Evolutionary conservation across 2,113 vertebrate genomes (phyloP).

Genomic region (Rhabdornis inornatus): DNA sequence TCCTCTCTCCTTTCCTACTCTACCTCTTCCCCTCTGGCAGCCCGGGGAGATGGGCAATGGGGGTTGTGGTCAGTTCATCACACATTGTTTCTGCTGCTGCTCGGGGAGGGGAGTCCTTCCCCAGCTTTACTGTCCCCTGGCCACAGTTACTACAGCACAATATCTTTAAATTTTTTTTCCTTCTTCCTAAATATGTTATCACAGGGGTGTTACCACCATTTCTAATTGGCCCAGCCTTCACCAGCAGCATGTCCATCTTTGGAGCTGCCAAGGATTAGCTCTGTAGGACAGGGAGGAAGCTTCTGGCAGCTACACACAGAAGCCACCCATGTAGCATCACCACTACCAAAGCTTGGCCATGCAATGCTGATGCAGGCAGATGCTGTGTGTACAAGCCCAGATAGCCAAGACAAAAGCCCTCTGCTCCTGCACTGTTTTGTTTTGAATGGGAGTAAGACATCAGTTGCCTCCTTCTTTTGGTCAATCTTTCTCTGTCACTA

Average conservation of each 20-base stretch:
- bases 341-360: not conserved
- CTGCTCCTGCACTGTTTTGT: not conserved
- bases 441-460: not conserved
- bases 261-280: not conserved
- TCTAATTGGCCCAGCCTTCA: not conserved
- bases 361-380: not conserved
- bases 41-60: not conserved
- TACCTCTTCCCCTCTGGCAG: not conserved
- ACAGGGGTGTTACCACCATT: not conserved
- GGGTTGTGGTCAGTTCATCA: not conserved
- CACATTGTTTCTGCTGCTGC: not conserved
- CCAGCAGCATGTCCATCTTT: not conserved
- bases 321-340: fast-evolving
- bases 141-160: not conserved
- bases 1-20: not conserved
- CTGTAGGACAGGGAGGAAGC: not conserved
- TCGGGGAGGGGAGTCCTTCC: not conserved
- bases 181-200: not conserved
- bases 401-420: not conserved
- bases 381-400: not conserved
- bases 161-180: not conserved
- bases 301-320: not conserved
- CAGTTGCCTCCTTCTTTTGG: not conserved
- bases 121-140: not conserved
- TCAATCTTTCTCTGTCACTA: not conserved